Evolutionary conservation across 53 echinoderm and acorn worm species (phyloP).

Genomic region (Patiria pectinifera): DNA sequence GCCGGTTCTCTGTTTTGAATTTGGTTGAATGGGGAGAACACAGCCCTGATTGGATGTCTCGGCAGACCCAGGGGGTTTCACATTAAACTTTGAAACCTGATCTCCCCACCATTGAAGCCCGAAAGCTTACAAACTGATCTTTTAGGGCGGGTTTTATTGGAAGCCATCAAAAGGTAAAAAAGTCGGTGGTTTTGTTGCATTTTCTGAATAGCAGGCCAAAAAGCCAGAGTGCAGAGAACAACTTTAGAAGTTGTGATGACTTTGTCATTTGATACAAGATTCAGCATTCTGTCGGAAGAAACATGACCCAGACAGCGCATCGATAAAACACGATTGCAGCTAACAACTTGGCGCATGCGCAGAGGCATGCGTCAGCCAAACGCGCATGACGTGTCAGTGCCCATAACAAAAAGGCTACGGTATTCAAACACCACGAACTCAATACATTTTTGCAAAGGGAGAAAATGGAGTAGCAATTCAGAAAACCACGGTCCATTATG

Average conservation of each 20-base stretch:
- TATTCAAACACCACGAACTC: no score
- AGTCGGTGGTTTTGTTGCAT: neutral
- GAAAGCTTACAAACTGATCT: neutral
- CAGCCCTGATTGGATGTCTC: neutral
- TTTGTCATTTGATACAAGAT: neutral
- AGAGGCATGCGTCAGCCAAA: neutral
- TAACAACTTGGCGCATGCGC: neutral
- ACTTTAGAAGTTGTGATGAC: neutral
- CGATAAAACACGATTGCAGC: neutral
- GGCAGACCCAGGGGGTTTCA: neutral
- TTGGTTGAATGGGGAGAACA: neutral
- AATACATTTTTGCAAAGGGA: neutral
- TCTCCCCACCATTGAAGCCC: neutral
- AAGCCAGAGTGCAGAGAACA: neutral
- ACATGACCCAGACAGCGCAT: neutral
- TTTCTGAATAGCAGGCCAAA: neutral
- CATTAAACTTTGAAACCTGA: neutral
- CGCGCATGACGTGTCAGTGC: neutral
- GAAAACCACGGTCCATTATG: neutral
- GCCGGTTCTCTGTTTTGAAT: neutral
- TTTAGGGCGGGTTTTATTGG: neutral
- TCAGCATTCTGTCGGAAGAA: neutral
- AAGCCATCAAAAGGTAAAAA: neutral
- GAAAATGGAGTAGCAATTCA: neutral
- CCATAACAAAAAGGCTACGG: no score